Base-by-base conservation (phyloP, 2,888 invertebrate genomes). In the Desoria tigrina region DNA sequence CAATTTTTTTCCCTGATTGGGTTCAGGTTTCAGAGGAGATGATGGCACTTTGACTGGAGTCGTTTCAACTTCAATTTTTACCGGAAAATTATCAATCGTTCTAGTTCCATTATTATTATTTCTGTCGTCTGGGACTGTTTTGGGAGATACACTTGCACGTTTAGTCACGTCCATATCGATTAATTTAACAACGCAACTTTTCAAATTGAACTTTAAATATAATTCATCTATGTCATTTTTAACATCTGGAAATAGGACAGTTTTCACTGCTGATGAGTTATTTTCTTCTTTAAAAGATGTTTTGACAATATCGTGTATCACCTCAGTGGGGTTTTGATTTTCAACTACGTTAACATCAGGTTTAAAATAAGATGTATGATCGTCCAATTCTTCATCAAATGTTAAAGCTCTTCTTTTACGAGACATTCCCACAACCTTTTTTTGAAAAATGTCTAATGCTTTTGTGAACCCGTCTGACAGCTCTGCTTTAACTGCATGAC, bases 401-500 rank as follows among this genome's bases (percentile, higher is more conserved):
- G n/a, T n/a, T n/a, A n/a, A n/a, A n/a, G n/a, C n/a, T n/a, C n/a
- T n/a, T 16, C 61, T 26, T 51, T 70, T 70, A 23, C 66, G 39
- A 1, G 42, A 58, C n/a, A 57, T 54, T 37, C 37, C 56, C 4
- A 66, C 21, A 11, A 61, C 62, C 45, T 69, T 69, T 45, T 72
- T 63, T 16, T 61, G 61, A 51, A 72, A 70, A 16, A 68, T 37
- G 2, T 50, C 60, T 0, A 71, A 24, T 24, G 66, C 59, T n/a
- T 59, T 37, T 26, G 66, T 62, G 58, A 62, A 71, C 7, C 70
- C 70, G 65, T 28, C 65, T 1, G 32, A 11, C 26, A 68, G 32
- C 42, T 70, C 70, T 42, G 54, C 32, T 21, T 28, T 26, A 3
- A 71, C 42, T 18, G 73, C 73, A 28, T 65, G 63, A 7, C 57